Base-by-base conservation (phyloP, 2,888 invertebrate genomes). In the Schizotus pectinicornis region DNA sequence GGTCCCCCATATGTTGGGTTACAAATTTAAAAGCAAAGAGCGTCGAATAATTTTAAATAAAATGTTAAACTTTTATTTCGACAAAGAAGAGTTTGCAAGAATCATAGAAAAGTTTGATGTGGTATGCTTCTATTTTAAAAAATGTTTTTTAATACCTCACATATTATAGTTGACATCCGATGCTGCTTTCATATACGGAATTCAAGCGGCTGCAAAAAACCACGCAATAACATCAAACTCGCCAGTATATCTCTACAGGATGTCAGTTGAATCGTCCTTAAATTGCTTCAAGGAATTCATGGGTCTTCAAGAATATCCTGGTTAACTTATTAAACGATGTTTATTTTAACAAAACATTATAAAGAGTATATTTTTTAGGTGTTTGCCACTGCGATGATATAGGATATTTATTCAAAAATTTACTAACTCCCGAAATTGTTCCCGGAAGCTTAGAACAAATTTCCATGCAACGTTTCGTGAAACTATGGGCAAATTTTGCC, bases 401-500 rank as follows among this genome's bases (percentile, higher is more conserved):
- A 8, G 46, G 46, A 5, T 34, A 46, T 11, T 34, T 46, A 12
- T 46, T 46, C 7, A 34, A 33, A 32, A 46, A 32, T 34, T 34
- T 46, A n/a, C 12, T 33, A 6, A 46, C 46, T 1, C 46, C 46
- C 5, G 7, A 46, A 12, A 33, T 46, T n/a, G n/a, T 13, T 6
- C 11, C 6, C 2, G 34, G 34, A 7, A 13, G 12, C 7, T 7
- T 30, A 7, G 46, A 46, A 6, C 32, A 46, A 7, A 34, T 46
- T 11, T 13, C 11, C 2, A 33, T 32, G 33, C 2, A 9, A 30
- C 13, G 46, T 7, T 48, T 48, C 6, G 38, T 37, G 11, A 22
- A 30, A 14, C 9, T 37, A 9, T 38, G 36, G 37, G 13, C 46
- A 7, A 46, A 46, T 46, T 46, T 46, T 31, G 46, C 46, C 1